Evolutionary conservation across 2,888 invertebrate species (phyloP), one percentile per base, ranked within the genome.

Genomic region (Drosophila aldrichi): DNA sequence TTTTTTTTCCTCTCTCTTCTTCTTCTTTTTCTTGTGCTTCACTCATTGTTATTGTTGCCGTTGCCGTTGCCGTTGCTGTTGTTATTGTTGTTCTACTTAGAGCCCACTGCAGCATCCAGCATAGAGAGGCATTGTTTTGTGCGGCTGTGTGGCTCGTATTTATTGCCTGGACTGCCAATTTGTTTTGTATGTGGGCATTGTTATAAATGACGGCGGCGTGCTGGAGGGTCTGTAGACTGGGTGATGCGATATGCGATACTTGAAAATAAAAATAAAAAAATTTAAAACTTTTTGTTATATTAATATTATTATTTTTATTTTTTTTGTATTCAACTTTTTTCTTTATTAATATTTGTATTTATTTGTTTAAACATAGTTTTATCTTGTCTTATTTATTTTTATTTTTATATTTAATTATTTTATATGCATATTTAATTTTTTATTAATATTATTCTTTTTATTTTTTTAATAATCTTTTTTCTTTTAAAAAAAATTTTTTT

Each of bases 111-210:
- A 44, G 18, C 58, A 16, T 36, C 20, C 48, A 10, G 34, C 46
- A 32, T 60, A 44, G 49, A 51, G n/a, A 29, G 29, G 72, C 75
- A 89, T 89, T 87, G 68, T 73, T 74, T 72, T 84, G 74, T 73
- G 83, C 83, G 72, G 84, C 78, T 86, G 69, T 70, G 82, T 76
- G 71, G 66, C 79, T 77, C 68, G 84, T 88, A 86, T 86, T 86
- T 89, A 86, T 86, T 89, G 86, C 90, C 77, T 56, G 62, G 70
- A 59, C 69, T 89, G 79, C 70, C 90, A 86, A 86, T 86, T 88
- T 88, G 88, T 88, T 89, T 85, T 82, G 64, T 87, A 67, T 74
- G 67, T 38, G 32, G 63, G 63, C 67, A 70, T 79, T 79, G 77
- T 81, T 79, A 79, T 66, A 70, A 77, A 74, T 54, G 44, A 59